These are phyloP conservation scores for Hepsetus odoe DNA, from an alignment of 2,113 vertebrate species.

Conservation along the genomic window DNA sequence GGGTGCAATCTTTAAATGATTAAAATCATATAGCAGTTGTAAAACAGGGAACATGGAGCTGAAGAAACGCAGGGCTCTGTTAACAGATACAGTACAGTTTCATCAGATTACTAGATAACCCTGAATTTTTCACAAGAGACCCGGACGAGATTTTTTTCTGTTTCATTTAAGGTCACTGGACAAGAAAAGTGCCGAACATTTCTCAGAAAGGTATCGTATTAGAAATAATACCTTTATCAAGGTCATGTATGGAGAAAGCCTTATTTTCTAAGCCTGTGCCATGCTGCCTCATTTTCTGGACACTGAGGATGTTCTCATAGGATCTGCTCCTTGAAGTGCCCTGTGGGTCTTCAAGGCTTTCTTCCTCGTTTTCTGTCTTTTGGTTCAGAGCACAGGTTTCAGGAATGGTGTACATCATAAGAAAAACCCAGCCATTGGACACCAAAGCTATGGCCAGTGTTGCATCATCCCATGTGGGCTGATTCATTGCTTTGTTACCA, in stretches of 20 bases:
- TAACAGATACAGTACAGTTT: too few species aligned
- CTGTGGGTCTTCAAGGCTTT: slow-evolving; percentile 62
- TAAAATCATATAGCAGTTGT: too few species aligned
- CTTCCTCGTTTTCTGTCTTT: slow-evolving; percentile 71
- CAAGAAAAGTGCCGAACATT: neutral
- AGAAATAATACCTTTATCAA: slow-evolving; percentile 73
- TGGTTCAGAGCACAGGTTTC: slow-evolving; percentile 84
- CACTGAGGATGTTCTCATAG: slow-evolving; percentile 76
- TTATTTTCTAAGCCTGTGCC: slow-evolving; percentile 88
- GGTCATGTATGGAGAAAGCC: slow-evolving; percentile 85
- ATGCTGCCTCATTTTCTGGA: slow-evolving; percentile 66
- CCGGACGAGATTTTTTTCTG: too few species aligned
- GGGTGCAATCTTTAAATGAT: too few species aligned
- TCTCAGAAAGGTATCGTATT: neutral
- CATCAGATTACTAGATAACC: too few species aligned
- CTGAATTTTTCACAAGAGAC: too few species aligned
- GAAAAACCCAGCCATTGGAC: slow-evolving; percentile 83
- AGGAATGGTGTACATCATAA: slow-evolving; percentile 86
- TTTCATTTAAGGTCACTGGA: too few species aligned
- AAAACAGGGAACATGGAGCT: too few species aligned
- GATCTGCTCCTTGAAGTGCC: slow-evolving; percentile 76
- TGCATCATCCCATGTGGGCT: slow-evolving; percentile 84
- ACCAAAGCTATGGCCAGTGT: slow-evolving; percentile 86
- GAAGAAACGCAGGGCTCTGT: neutral
- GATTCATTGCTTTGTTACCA: slow-evolving; percentile 69